Base-by-base conservation (phyloP, 2,113 vertebrate species). In the Lota lota region DNA sequence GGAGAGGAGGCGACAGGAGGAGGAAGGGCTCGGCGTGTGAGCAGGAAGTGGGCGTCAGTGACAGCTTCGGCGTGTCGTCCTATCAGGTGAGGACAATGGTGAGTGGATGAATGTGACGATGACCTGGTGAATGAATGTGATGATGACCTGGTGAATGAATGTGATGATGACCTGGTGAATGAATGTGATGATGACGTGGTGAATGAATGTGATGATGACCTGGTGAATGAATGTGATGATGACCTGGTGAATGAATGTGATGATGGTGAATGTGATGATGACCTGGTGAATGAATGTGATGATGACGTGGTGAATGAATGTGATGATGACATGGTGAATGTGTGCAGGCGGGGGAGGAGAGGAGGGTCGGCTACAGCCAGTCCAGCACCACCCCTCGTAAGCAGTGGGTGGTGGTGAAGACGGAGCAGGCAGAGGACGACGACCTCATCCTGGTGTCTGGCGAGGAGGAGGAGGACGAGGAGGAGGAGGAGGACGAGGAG, bases 341-440 rank as follows among this genome's bases (percentile, higher is more conserved):
- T 11, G 40, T 47, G 40, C 40, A 47, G 40, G 40, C 10, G 10
- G 40, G 40, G 10, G 40, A 47, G 40, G 40, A 47, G 40, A 10
- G 40, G 40, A 5, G 10, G 8, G 40, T 3, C 28, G 28, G 40
- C 58, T 94, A 94, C 73, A 86, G 88, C 66, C 92, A 92, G 24
- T 93, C 94, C 50, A 93, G 94, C 85, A 91, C 94, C 69, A 83
- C 94, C 87, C 96, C 95, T 0, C 94, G 94, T 3, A 94, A 94
- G 78, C 95, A 94, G 79, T 97, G 95, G 96, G 93, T 95, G 63
- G 94, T 94, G 21, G 93, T 95, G 74, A 97, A 95, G 73, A 94
- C 94, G 0, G 94, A 93, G 21, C 86, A 92, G 33, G 73, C 90
- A 0, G 94, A 95, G 79, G 94, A 95, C 47, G 95, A 95, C 36